phyloP scores from a whole-genome alignment of 2,113 vertebrate genomes.

The Eulacestoma nigropectus region DNA sequence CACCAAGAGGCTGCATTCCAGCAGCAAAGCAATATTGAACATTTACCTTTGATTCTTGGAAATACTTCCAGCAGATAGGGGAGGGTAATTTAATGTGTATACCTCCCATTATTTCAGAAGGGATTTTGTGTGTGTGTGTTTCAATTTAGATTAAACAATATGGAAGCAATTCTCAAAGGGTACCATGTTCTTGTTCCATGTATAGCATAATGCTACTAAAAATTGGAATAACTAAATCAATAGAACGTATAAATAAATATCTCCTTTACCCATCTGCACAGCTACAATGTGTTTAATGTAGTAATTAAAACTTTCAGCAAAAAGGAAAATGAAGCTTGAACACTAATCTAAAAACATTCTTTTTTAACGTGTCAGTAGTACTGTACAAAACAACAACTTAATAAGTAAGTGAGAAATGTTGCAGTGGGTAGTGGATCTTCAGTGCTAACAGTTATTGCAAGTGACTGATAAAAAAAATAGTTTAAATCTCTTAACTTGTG shows the following conservation, averaged over 20 bases:
- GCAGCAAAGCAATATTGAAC: not conserved
- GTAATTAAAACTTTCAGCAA: conserved; percentile 62
- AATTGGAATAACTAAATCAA: conserved; percentile 52
- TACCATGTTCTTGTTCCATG: conserved; percentile 30
- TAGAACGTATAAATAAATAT: conserved; percentile 65
- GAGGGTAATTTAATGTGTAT: not conserved
- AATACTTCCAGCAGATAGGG: not conserved
- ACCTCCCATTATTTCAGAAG: not conserved
- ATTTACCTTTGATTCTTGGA: not conserved
- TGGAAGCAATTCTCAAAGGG: conserved; percentile 46
- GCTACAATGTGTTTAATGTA: conserved; percentile 62
- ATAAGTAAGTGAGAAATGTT: conserved; percentile 17
- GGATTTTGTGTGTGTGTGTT: not conserved
- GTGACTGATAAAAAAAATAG: not conserved
- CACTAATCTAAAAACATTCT: conserved; percentile 49
- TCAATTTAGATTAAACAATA: conserved; percentile 35
- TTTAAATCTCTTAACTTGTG: conserved; percentile 30
- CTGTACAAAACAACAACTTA: conserved; percentile 20
- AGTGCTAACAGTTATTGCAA: not conserved
- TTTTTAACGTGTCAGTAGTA: conserved; percentile 46
- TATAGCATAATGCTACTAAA: conserved; percentile 40
- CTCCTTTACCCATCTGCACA: conserved; percentile 56
- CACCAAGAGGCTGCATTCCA: not conserved
- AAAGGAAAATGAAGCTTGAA: conserved; percentile 55
- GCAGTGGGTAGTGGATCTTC: not conserved